Evolutionary conservation across 2,113 vertebrate genomes (phyloP).

Genomic region (Podarcis muralis): DNA sequence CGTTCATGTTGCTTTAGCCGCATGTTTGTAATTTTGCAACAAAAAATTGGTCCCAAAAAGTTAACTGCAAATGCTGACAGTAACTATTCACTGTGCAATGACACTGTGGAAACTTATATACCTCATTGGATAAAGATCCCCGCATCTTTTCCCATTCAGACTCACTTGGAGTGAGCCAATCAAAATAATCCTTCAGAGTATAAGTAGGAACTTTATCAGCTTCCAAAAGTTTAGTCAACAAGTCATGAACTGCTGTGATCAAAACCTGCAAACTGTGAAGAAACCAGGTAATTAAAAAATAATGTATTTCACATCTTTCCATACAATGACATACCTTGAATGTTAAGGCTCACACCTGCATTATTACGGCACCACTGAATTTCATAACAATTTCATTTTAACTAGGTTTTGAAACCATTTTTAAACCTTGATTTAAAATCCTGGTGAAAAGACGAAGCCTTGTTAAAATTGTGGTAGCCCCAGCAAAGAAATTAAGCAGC

Average conservation of each 20-base stretch:
- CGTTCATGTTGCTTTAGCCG: background rate
- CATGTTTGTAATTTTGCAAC: background rate
- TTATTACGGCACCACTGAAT: background rate
- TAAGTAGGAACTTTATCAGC: conserved; percentile 63
- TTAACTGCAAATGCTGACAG: background rate
- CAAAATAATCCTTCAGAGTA: conserved; percentile 77
- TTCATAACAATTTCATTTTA: background rate
- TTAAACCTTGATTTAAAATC: background rate
- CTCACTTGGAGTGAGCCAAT: conserved; percentile 74
- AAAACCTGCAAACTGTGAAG: conserved; percentile 86
- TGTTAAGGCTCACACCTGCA: background rate
- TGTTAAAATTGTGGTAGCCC: background rate
- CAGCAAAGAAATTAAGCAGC: background rate
- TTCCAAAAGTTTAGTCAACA: conserved; percentile 79
- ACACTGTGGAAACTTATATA: conserved; percentile 52
- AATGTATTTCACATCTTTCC: background rate
- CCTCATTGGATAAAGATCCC: conserved; percentile 84
- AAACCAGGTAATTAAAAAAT: background rate
- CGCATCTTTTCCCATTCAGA: conserved; percentile 85
- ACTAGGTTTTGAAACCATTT: background rate
- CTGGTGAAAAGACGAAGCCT: background rate
- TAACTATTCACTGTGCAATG: background rate
- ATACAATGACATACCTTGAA: background rate
- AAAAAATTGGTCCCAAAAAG: background rate
- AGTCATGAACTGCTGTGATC: conserved; percentile 78